Conservation (phyloP, 2,888 invertebrate species). For the Tipula helvola region DNA sequence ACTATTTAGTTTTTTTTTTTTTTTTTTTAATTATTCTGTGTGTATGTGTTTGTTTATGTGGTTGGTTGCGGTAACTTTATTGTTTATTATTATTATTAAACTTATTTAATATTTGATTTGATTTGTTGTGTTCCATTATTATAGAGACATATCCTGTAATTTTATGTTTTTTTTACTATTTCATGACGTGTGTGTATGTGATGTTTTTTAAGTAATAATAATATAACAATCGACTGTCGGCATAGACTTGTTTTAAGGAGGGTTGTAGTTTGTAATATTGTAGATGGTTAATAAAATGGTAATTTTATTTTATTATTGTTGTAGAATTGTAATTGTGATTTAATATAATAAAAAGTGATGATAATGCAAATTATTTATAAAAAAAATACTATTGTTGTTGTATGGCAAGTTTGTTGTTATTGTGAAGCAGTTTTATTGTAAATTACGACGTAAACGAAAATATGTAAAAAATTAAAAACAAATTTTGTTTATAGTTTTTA, state of each 20-base stretch:
- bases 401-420: not conserved
- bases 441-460: not conserved
- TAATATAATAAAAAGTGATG: not conserved
- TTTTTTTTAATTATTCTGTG: not conserved
- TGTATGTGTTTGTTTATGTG: not conserved
- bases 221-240: slow-evolving; percentile 43
- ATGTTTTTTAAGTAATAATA: slow-evolving; percentile 7
- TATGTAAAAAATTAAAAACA: not conserved
- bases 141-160: not conserved
- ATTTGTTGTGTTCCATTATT: not conserved
- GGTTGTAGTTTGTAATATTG: slow-evolving; percentile 25
- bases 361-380: not conserved
- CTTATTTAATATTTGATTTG: not conserved
- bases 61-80: slow-evolving; percentile 8
- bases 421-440: not conserved
- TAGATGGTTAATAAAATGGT: not conserved
- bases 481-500: not conserved
- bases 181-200: slow-evolving; percentile 12
- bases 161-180: not conserved
- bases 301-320: not conserved
- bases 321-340: not conserved
- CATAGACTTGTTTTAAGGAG: slow-evolving; percentile 42
- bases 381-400: not conserved
- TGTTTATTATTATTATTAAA: slow-evolving; percentile 4
- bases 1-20: not conserved